Evolutionary conservation across 2,113 vertebrate genomes (phyloP).

Genomic region (Mesembrinibis cayennensis): DNA sequence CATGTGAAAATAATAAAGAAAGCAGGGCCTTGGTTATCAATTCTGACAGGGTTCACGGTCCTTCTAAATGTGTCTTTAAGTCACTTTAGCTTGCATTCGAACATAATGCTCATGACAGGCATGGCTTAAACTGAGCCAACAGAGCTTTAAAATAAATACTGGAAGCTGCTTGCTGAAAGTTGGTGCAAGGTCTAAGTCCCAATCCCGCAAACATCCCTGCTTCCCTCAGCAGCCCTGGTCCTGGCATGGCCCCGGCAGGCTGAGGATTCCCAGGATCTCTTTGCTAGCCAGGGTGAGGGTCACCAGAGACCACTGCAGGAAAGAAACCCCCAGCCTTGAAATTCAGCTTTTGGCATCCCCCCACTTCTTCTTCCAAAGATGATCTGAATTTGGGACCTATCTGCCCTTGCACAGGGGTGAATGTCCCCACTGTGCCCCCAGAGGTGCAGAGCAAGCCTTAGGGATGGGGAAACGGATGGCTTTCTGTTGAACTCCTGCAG

Average conservation of each 20-base stretch:
- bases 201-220: neutral
- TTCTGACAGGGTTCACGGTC: conserved; percentile 16
- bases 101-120: neutral
- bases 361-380: neutral
- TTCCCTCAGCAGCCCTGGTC: neutral
- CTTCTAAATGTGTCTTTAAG: conserved; percentile 21
- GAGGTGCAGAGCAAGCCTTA: neutral
- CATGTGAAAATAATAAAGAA: conserved; percentile 5
- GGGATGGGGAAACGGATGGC: neutral
- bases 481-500: neutral
- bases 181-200: neutral
- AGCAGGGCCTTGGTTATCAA: neutral
- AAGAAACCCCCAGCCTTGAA: neutral
- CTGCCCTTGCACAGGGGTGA: neutral
- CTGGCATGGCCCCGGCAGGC: neutral
- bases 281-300: neutral
- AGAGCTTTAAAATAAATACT: conserved; percentile 10
- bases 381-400: neutral
- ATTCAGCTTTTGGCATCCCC: neutral
- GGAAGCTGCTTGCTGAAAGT: neutral
- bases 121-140: neutral
- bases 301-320: neutral
- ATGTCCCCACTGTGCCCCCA: fast-evolving
- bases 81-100: conserved; percentile 6
- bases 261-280: neutral